These are phyloP conservation scores for Suricata suricatta DNA, from an alignment of 2,113 vertebrate genomes.

Conservation along the genomic window DNA sequence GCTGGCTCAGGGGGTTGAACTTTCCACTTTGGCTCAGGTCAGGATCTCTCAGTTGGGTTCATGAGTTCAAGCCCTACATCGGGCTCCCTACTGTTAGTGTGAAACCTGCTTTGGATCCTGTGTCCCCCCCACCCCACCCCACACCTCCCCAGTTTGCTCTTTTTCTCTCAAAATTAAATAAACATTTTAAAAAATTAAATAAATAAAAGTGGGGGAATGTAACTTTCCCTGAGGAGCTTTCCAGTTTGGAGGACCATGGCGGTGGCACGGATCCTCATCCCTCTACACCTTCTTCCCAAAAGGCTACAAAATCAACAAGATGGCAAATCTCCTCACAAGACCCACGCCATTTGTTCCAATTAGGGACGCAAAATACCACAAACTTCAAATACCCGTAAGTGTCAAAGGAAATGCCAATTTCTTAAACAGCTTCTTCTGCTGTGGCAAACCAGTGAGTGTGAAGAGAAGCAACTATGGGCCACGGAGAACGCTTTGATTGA, in stretches of 20 bases:
- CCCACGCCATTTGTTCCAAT: not conserved
- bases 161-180: not conserved
- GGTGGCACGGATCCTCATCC: not conserved
- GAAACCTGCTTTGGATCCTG: too few relatives aligned
- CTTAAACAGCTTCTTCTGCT: not conserved
- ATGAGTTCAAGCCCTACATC: too few relatives aligned
- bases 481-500: fast-evolving
- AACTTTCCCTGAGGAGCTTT: not conserved
- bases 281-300: not conserved
- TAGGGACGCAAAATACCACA: not conserved
- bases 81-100: too few relatives aligned
- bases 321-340: not conserved
- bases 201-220: not conserved
- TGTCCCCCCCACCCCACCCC: too few relatives aligned
- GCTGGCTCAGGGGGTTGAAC: too few relatives aligned
- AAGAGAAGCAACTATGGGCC: not conserved
- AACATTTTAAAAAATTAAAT: too few relatives aligned
- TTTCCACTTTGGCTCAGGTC: not conserved
- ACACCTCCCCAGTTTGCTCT: too few relatives aligned
- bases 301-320: not conserved
- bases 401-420: not conserved
- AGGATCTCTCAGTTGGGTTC: too few relatives aligned
- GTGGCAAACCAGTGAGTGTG: not conserved
- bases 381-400: not conserved
- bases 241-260: not conserved